phyloP scores from a whole-genome alignment of 1,140 invertebrate species.

The Tetramorium simillimum region DNA sequence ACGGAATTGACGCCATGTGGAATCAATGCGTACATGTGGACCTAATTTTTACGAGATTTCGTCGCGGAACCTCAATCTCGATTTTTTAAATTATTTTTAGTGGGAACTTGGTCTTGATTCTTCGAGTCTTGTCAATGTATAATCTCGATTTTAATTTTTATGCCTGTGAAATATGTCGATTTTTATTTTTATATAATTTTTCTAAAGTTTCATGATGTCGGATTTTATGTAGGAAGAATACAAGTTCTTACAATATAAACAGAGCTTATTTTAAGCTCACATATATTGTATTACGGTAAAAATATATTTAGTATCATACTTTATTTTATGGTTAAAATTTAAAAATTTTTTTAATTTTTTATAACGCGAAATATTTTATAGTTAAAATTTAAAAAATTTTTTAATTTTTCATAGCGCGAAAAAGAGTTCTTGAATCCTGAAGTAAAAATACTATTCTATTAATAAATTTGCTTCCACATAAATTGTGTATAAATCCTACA shows the following conservation, averaged over 20 bases:
- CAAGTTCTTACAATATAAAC: not conserved
- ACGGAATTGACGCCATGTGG: not conserved
- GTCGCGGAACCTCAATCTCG: not conserved
- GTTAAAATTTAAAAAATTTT: not conserved
- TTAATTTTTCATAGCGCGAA: not conserved
- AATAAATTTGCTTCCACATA: constrained; percentile 26
- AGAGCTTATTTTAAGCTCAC: not conserved
- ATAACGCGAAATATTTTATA: not conserved
- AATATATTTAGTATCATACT: not conserved
- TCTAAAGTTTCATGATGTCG: not conserved
- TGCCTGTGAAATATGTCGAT: not conserved
- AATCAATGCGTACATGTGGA: not conserved
- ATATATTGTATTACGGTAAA: not conserved
- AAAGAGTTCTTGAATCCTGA: not conserved
- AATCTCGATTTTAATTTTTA: constrained; percentile 6
- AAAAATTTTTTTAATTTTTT: not conserved
- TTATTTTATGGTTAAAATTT: constrained; percentile 4
- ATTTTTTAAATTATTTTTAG: not conserved
- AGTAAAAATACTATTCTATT: constrained; percentile 14
- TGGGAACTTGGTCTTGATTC: not conserved
- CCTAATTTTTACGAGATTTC: not conserved
- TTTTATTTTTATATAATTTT: not conserved
- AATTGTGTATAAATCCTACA: constrained; percentile 25
- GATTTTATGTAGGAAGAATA: not conserved
- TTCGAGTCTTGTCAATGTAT: not conserved